Evolutionary conservation across 1,140 invertebrate genomes (phyloP).

Genomic region (Leptopilina clavipes): DNA sequence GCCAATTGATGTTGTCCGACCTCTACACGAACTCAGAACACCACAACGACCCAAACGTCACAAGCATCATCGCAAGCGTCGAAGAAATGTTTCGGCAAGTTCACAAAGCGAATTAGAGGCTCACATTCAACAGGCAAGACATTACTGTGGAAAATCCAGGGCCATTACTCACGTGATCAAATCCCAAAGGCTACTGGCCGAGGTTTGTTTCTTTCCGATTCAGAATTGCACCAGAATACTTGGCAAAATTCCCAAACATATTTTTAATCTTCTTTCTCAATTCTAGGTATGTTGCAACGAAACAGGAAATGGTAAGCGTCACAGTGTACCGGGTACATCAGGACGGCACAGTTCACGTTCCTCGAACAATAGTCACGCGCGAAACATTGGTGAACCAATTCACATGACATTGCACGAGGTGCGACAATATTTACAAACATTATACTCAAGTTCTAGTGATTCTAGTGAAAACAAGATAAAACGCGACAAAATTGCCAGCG

Average conservation of each 20-base stretch:
- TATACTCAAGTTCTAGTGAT: slow-evolving; percentile 83
- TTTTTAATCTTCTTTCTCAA: neutral
- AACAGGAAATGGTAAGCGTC: slow-evolving; percentile 74
- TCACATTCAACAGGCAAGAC: slow-evolving; percentile 69
- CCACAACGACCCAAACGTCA: slow-evolving; percentile 77
- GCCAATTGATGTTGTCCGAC: slow-evolving; percentile 85
- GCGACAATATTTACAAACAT: slow-evolving; percentile 85
- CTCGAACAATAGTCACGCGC: slow-evolving; percentile 65
- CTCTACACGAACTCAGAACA: slow-evolving; percentile 71
- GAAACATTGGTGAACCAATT: slow-evolving; percentile 80
- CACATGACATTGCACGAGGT: slow-evolving; percentile 92
- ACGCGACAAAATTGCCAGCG: slow-evolving; percentile 63
- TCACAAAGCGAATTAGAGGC: slow-evolving; percentile 73
- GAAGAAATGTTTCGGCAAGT: slow-evolving; percentile 77
- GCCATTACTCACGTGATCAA: slow-evolving; percentile 70
- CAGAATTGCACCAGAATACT: too few species aligned
- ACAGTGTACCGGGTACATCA: slow-evolving; percentile 77
- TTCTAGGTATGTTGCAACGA: slow-evolving; percentile 71
- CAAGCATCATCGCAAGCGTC: slow-evolving; percentile 78
- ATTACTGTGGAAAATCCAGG: slow-evolving; percentile 71
- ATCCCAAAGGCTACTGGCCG: slow-evolving; percentile 71
- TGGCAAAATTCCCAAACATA: too few species aligned
- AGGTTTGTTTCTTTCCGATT: slow-evolving; percentile 64
- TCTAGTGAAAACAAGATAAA: slow-evolving; percentile 75
- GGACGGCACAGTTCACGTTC: slow-evolving; percentile 55